Percentiles rank a stretch among this genome's conserved stretches.
phyloP scores from a whole-genome alignment of 2,113 vertebrate species.

The Rattus rattus region DNA sequence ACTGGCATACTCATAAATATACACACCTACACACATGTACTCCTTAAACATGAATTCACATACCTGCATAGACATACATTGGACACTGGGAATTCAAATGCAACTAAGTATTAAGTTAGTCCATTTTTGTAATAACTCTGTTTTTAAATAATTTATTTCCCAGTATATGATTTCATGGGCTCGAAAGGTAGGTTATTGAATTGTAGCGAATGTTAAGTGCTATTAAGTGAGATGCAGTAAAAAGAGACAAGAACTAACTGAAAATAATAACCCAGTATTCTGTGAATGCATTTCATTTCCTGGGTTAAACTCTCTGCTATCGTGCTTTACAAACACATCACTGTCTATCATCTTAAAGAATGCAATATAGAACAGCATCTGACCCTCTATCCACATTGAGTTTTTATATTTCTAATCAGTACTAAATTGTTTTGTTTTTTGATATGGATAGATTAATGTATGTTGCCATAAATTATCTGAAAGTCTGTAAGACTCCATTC shows the following conservation, averaged over 20 bases:
- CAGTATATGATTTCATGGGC: not conserved
- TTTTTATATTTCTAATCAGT: not conserved
- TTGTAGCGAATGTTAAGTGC: not conserved
- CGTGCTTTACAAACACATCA: not conserved
- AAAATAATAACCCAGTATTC: not conserved
- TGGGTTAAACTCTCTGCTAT: not conserved
- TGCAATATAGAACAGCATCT: not conserved
- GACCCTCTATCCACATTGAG: not conserved
- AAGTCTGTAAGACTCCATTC: not conserved
- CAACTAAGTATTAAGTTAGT: not conserved
- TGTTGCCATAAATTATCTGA: not conserved
- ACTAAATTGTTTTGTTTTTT: not conserved
- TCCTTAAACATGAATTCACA: not conserved
- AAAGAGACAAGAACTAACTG: not conserved
- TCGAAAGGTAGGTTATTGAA: not conserved
- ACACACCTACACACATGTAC: not conserved
- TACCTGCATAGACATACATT: not conserved
- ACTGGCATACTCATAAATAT: not conserved
- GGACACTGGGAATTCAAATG: not conserved
- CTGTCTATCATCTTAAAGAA: not conserved
- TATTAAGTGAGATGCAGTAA: not conserved
- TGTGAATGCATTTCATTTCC: not conserved
- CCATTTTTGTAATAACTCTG: not conserved
- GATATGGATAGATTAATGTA: not conserved
- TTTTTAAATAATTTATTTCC: not conserved